phyloP scores from a whole-genome alignment of 2,797 vertebrate species.

The Malurus splendens region DNA sequence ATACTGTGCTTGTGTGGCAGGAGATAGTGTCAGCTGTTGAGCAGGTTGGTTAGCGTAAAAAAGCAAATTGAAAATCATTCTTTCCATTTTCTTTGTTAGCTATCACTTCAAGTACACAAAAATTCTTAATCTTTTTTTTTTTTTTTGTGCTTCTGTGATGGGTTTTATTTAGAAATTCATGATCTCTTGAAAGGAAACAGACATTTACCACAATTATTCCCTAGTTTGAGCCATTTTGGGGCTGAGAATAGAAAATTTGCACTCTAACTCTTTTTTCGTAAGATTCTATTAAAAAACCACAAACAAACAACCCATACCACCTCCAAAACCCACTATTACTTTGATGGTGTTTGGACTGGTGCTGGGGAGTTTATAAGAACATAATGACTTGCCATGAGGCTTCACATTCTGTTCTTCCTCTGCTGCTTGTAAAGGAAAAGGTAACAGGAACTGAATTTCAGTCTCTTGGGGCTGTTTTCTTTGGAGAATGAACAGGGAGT shows the following conservation, averaged over 20 bases:
- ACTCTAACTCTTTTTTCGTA: not conserved
- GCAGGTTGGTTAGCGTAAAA: not conserved
- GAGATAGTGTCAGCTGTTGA: not conserved
- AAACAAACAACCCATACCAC: not conserved
- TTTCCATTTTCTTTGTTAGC: not conserved
- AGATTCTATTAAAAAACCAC: rapidly evolving
- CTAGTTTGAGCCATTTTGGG: not conserved
- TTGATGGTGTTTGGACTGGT: not conserved
- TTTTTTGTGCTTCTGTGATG: not conserved
- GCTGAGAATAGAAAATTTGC: not conserved
- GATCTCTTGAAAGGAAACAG: not conserved
- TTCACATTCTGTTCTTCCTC: not conserved
- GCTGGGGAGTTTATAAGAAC: not conserved
- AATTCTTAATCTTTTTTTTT: not conserved
- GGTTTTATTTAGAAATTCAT: not conserved
- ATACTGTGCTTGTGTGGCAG: not conserved
- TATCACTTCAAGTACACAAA: not conserved
- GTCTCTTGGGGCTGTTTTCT: not conserved
- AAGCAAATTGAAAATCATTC: not conserved
- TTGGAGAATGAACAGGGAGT: not conserved
- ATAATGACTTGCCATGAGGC: not conserved
- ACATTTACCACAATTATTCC: not conserved
- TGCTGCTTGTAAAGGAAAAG: not conserved
- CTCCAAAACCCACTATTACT: not conserved
- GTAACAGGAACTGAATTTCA: not conserved